Evolutionary conservation across 2,888 invertebrate genomes (phyloP), one percentile per base, ranked within the genome.

Genomic region (Plutella xylostella): DNA sequence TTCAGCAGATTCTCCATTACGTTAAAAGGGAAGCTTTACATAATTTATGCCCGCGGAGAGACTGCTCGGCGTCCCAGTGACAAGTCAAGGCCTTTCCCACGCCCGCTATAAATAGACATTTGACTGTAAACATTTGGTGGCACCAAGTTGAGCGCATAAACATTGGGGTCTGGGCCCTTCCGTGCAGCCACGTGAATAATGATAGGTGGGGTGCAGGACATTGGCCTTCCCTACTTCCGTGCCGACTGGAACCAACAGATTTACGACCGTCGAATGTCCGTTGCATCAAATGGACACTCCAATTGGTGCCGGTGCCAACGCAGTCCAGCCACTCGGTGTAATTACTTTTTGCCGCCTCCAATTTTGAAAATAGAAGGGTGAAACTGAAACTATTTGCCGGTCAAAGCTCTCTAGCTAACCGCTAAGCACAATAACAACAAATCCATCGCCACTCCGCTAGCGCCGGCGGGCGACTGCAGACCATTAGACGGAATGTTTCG

Each of bases 161-260:
- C 62, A 65, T 62, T 51, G 53, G 53, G 48, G 39, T 47, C 54
- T 55, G 59, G 63, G 58, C 70, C 67, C 65, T 69, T 64, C 64
- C 66, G 65, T 51, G 58, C 52, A 56, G 58, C 55, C 63, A 58
- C 57, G 58, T 60, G 54, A 57, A 55, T 39, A 64, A 60, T 64
- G 61, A 68, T 63, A 64, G 58, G 54, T 61, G 61, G 77, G 77
- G 72, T 60, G 66, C 53, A 63, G 72, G 70, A 65, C 73, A 57
- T 72, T 72, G 74, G 68, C 74, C 79, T 70, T 68, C 66, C 69
- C 63, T 58, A 55, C 55, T 60, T 60, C 34, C 40, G 40, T 43
- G 43, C 43, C 28, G 28, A 28, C n/a, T 28, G 28, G n/a, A 9
- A 28, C 28, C 9, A n/a, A 28, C 28, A n/a, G n/a, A 4, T 28